Evolutionary conservation across 1,140 invertebrate species (phyloP), one percentile per base, ranked within the genome.

Genomic region (Drosophila subobscura): DNA sequence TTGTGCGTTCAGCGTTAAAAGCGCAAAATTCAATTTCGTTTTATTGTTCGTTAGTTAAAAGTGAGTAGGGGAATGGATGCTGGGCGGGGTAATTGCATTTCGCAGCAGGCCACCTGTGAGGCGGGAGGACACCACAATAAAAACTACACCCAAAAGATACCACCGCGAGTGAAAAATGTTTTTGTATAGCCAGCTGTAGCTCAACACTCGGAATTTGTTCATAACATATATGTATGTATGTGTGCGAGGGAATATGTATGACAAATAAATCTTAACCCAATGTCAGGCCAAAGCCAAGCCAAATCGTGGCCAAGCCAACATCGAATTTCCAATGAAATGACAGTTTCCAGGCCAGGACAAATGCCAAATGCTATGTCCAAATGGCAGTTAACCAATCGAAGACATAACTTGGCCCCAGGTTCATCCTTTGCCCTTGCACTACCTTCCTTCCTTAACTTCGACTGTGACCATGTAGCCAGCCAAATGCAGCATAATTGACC

Each of bases 21-120:
- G 83, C 83, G 72, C 78, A 88, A 88, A 88, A 88, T 88, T 88
- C 79, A 89, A 89, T 88, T 88, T 89, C 64, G 72, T 83, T 88
- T 88, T 89, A 88, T 88, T 88, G 83, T 88, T 89, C 79, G 79
- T 58, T 89, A 77, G 72, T 88, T 88, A 86, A 86, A 83, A 4
- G 33, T 37, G 10, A 4, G 33, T 66, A 88, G 61, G 78, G 61
- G 51, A 22, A 20, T 41, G 29, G 40, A 16, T 14, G 14, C 3
- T 41, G 70, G 77, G 81, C 78, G 83, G 78, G 81, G 68, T 79
- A 70, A 74, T 74, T 74, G 81, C 67, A 74, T 77, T 81, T 71
- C 57, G 16, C 0, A 1, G 16, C 16, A 20, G 81, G 81, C 81
- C 81, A 86, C 81, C 81, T 85, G 81, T 86, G 65, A 80, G 63